Base-by-base conservation (phyloP, 2,113 vertebrate genomes). In the Psammodynastes pulverulentus region DNA sequence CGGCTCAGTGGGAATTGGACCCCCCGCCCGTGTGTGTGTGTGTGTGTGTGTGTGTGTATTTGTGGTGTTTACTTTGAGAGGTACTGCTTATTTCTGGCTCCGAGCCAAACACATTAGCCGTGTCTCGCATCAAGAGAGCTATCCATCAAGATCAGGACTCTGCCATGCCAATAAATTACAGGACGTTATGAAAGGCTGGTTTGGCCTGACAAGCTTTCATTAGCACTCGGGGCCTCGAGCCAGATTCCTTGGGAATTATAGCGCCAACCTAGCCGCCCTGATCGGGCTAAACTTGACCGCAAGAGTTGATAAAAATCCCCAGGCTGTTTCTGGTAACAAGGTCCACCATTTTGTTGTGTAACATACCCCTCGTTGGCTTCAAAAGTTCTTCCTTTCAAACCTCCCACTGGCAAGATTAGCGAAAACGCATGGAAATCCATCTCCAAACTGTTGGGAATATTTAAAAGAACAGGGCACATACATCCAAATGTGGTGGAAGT, bases 71-170 rank as follows among this genome's bases (percentile, higher is more conserved):
- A 93, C 94, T 95, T 92, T 92, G 26, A 39, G 51, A 91, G n/a
- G 94, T 39, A 91, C 84, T 89, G 89, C 84, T 86, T 93, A 89
- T 92, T 87, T 94, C 62, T 94, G 95, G 94, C 94, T 93, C 0
- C 0, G 0, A 56, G 94, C 94, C 94, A 96, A 94, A 91, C 1
- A 34, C 91, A 94, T 95, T 94, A 94, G 88, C 89, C 58, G 58
- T 15, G 88, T 92, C 79, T 54, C 49, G 43, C 95, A 88, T 94
- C 89, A 92, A 93, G 79, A 94, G 94, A 54, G 34, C 93, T 92
- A 87, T 96, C 96, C 95, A 93, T 96, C 92, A 95, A 92, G 67
- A 95, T 90, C 4, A 94, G 92, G 23, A 56, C 79, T 89, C 94
- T 79, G 58, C 90, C 1, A 0, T 34, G 45, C 39, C 56, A 85